Base-by-base conservation (phyloP, 1,140 invertebrate species). In the Aradophagus sp. region DNA sequence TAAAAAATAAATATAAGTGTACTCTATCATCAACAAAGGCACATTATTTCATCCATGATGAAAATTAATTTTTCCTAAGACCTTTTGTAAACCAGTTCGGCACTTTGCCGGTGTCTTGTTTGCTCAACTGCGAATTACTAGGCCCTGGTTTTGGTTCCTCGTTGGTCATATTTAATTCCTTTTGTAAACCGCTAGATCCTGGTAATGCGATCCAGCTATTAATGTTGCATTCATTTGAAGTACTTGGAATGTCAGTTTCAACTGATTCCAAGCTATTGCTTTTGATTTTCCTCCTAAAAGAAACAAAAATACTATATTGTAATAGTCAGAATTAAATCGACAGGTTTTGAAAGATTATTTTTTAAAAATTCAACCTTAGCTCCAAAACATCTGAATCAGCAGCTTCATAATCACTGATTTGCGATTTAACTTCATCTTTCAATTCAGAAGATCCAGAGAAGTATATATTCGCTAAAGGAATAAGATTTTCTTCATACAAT, bases 401-500 rank as follows among this genome's bases (percentile, higher is more conserved):
- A 10, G 87, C 85, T 48, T 85, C 83, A 10, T 80, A 71, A 72
- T 86, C 84, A 13, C 84, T 85, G 15, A 87, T 75, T 63, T 87
- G 87, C 41, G 74, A 68, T 61, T 81, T 77, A 6, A 88, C 62
- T 65, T 86, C 84, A 12, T 74, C 50, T 59, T 80, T 85, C 8
- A 89, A 74, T 73, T 75, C 77, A 0, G 84, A 81, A 44, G 78
- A 48, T 79, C 81, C 71, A 67, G 86, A 41, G 78, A 94, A 94
- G 81, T 95, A 90, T 72, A 95, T 78, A 17, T 92, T 86, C 17
- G 92, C 91, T 69, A 90, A 90, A 16, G 93, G 93, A 10, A 94
- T 91, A 78, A 93, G 89, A 76, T 89, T 89, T 26, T 89, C 86
- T 76, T 93, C 90, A 27, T 92, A 75, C 32, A 94, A 82, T 23